Conservation (phyloP, 2,888 invertebrate species). For the Stegana nigrithorax region DNA sequence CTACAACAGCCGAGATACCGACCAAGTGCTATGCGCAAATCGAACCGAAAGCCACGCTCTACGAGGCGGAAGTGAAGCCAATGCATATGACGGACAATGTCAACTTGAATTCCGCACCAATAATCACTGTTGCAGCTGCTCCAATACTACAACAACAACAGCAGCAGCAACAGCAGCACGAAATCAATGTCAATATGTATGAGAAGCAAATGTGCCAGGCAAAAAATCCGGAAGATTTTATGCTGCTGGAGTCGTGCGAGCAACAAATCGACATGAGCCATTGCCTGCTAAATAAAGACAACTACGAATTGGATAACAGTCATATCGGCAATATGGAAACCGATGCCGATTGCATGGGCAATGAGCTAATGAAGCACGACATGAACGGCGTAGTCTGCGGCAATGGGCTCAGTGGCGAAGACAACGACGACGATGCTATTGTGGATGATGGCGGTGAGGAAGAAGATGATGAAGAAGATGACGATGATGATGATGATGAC, state of each 20-base stretch:
- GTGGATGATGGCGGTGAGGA: background rate
- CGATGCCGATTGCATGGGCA: constrained; percentile 33
- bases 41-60: constrained; percentile 39
- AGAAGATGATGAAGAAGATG: constrained; percentile 36
- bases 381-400: constrained; percentile 42
- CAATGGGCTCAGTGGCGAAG: constrained; percentile 54
- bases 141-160: constrained; percentile 31
- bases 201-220: constrained; percentile 1
- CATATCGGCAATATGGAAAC: constrained; percentile 52
- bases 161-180: constrained; percentile 30
- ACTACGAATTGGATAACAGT: background rate
- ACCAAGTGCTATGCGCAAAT: constrained; percentile 39
- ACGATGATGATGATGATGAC: constrained; percentile 62
- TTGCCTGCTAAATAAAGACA: constrained; percentile 21
- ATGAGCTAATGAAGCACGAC: constrained; percentile 20
- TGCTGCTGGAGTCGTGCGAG: constrained; percentile 32
- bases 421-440: background rate
- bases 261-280: constrained; percentile 26
- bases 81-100: constrained; percentile 18
- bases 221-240: constrained; percentile 26
- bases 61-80: constrained; percentile 44
- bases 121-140: constrained; percentile 25
- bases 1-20: background rate
- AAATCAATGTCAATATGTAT: background rate
- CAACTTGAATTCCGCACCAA: constrained; percentile 23